phyloP scores from a whole-genome alignment of 2,113 vertebrate genomes.

The Fregata magnificens region DNA sequence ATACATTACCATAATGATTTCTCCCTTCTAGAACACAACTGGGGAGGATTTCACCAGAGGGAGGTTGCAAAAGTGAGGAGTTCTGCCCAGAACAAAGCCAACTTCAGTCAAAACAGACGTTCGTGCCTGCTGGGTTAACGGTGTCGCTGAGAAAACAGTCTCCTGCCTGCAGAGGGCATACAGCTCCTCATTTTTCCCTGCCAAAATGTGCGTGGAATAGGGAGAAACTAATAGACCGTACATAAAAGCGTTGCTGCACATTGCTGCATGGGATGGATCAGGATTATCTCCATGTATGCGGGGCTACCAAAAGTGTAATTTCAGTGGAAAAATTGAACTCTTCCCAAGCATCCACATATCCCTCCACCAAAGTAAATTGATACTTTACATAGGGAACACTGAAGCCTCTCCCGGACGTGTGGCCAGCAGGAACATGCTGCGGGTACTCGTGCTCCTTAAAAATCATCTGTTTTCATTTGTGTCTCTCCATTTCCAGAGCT shows the following conservation, averaged over 20 bases:
- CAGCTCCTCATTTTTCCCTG: not conserved
- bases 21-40: not conserved
- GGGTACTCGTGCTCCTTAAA: not conserved
- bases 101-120: not conserved
- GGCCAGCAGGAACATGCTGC: not conserved
- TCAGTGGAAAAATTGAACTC: not conserved
- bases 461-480: constrained; percentile 12
- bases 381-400: not conserved
- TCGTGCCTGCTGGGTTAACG: not conserved
- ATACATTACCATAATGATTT: not conserved
- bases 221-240: not conserved
- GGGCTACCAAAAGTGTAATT: not conserved
- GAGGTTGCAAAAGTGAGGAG: not conserved
- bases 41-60: not conserved
- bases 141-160: not conserved
- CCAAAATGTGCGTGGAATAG: not conserved
- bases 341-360: not conserved
- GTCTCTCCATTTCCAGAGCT: constrained; percentile 80
- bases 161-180: constrained; percentile 32
- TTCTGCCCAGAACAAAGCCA: not conserved
- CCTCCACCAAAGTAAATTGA: not conserved
- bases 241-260: not conserved
- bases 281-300: not conserved
- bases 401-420: not conserved
- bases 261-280: not conserved